phyloP scores from a whole-genome alignment of 1,140 invertebrate species.

The Berghia stephanieae region DNA sequence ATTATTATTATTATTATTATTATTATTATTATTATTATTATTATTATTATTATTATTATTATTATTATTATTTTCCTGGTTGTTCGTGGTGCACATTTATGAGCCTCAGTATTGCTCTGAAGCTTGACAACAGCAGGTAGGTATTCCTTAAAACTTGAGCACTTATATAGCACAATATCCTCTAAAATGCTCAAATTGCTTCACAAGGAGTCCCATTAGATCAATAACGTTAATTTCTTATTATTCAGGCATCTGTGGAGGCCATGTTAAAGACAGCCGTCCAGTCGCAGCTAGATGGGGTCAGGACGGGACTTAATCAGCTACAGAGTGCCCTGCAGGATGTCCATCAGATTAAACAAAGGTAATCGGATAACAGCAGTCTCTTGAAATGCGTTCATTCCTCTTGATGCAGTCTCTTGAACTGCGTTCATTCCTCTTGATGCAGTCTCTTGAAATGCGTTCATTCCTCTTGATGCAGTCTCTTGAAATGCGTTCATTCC shows the following conservation, averaged over 20 bases:
- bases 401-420: background rate
- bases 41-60: too few species aligned
- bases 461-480: too few species aligned
- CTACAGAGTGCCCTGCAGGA: slow-evolving; percentile 80
- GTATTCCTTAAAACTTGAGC: background rate
- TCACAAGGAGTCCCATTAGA: too few species aligned
- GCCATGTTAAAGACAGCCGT: slow-evolving; percentile 98
- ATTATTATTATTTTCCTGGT: background rate
- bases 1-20: too few species aligned
- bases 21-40: too few species aligned
- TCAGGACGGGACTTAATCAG: slow-evolving; percentile 91
- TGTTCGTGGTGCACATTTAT: background rate
- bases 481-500: too few species aligned
- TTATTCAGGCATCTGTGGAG: slow-evolving; percentile 91
- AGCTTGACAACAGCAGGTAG: background rate
- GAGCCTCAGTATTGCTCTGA: background rate
- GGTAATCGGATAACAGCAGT: slow-evolving; percentile 67
- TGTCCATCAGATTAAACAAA: slow-evolving; percentile 79
- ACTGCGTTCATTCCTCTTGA: too few species aligned
- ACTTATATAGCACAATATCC: background rate
- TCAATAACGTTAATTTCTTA: too few species aligned
- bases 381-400: background rate
- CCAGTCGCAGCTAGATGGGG: slow-evolving; percentile 97
- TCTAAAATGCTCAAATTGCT: too few species aligned
- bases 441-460: too few species aligned